Conservation (phyloP, 2,797 vertebrate genomes). For the Galago senegalensis region DNA sequence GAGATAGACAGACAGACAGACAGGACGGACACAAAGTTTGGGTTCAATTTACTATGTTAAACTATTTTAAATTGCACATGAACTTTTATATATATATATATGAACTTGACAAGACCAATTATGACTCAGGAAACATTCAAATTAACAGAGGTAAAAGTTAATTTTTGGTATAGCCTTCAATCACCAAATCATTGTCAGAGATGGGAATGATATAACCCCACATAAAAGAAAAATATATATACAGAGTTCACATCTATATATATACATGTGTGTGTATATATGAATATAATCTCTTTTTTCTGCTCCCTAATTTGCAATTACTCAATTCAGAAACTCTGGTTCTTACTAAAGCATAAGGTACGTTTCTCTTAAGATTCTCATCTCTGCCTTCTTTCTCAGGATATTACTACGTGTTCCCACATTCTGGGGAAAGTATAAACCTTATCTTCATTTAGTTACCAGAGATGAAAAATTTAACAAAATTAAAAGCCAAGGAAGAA, state of each 20-base stretch:
- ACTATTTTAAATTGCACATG: too few species aligned
- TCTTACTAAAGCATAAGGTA: background rate
- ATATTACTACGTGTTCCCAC: conserved; percentile 12
- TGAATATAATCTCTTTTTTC: background rate
- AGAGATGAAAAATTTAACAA: conserved; percentile 33
- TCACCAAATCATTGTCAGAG: background rate
- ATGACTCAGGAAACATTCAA: background rate
- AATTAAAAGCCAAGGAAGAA: background rate
- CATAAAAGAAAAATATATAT: background rate
- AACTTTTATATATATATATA: too few species aligned
- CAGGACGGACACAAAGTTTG: too few species aligned
- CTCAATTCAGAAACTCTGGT: conserved; percentile 25
- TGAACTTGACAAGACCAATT: background rate
- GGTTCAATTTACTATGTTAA: too few species aligned
- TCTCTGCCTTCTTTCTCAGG: background rate
- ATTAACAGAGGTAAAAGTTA: background rate
- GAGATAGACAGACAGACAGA: too few species aligned
- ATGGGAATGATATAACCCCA: too few species aligned
- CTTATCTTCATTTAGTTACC: conserved; percentile 21
- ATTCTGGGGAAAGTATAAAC: conserved; percentile 1
- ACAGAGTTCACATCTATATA: too few species aligned
- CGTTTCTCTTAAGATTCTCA: background rate
- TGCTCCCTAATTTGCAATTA: conserved; percentile 33
- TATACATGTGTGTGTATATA: background rate
- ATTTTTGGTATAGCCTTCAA: background rate